phyloP scores from a whole-genome alignment of 2,113 vertebrate genomes.

The Leiothrix lutea region DNA sequence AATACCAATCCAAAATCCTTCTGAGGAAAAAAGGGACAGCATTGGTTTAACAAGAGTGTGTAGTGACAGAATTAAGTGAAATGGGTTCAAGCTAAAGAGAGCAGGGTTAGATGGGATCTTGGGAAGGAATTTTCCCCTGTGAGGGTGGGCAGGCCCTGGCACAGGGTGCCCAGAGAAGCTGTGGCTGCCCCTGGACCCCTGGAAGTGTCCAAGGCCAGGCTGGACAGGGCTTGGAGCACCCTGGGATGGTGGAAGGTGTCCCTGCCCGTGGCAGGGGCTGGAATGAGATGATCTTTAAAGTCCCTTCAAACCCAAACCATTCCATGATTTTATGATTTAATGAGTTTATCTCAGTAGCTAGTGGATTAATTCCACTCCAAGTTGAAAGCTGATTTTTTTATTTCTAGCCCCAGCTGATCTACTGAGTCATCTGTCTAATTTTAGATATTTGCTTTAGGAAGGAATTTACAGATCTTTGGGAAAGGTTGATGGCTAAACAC shows the following conservation, averaged over 20 bases:
- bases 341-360: not conserved
- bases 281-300: not conserved
- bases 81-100: not conserved
- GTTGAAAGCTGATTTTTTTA: not conserved
- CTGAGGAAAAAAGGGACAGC: not conserved
- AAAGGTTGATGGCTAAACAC: not conserved
- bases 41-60: not conserved
- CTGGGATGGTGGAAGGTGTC: not conserved
- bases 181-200: not conserved
- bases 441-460: not conserved
- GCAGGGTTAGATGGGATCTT: not conserved
- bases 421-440: not conserved
- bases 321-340: not conserved
- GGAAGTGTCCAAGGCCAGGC: fast-evolving
- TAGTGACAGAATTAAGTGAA: no score
- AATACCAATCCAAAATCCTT: not conserved
- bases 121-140: fast-evolving
- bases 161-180: not conserved
- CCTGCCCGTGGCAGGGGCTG: not conserved
- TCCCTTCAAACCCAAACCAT: not conserved
- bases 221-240: fast-evolving
- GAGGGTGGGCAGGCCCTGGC: fast-evolving
- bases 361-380: not conserved
- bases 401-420: not conserved
- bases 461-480: not conserved